phyloP scores from a whole-genome alignment of 1,140 invertebrate species.

The Drosophila sechellia region DNA sequence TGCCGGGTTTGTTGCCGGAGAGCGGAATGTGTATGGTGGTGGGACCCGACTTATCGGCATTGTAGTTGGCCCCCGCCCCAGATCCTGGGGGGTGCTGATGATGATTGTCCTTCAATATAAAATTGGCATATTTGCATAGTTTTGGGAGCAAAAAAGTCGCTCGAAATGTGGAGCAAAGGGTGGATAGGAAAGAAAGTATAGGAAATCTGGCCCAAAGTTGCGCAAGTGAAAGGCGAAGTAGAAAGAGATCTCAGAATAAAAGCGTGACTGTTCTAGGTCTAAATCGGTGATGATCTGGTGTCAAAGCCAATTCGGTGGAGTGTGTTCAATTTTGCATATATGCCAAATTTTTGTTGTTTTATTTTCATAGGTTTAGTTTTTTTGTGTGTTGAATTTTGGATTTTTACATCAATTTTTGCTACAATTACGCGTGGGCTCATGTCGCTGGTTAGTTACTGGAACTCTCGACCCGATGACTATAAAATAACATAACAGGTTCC shows the following conservation, averaged over 20 bases:
- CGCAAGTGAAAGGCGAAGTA: conserved; percentile 15
- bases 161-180: conserved; percentile 2
- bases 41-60: conserved; percentile 54
- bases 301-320: conserved; percentile 48
- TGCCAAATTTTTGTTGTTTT: conserved; percentile 58
- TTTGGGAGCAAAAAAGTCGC: conserved; percentile 26
- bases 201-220: conserved; percentile 29
- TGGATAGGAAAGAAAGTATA: conserved; percentile 35
- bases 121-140: conserved; percentile 52
- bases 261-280: conserved; percentile 9
- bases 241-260: conserved; percentile 36
- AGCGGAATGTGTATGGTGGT: conserved; percentile 86
- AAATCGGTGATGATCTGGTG: conserved; percentile 18
- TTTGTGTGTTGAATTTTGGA: conserved; percentile 36
- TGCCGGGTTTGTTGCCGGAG: conserved; percentile 84
- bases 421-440: conserved; percentile 49
- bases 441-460: conserved; percentile 69
- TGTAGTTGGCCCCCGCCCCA: conserved; percentile 62
- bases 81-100: conserved; percentile 60
- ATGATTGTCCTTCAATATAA: conserved; percentile 79
- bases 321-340: conserved; percentile 41
- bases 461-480: conserved; percentile 51
- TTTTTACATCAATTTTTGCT: conserved; percentile 59
- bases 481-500: conserved; percentile 73
- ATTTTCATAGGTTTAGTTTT: conserved; percentile 42